A percentile compares a stretch with the other conserved stretches of the same genome.
Evolutionary conservation across 1,140 invertebrate genomes (phyloP).

Genomic region (Tetramorium alpestre): DNA sequence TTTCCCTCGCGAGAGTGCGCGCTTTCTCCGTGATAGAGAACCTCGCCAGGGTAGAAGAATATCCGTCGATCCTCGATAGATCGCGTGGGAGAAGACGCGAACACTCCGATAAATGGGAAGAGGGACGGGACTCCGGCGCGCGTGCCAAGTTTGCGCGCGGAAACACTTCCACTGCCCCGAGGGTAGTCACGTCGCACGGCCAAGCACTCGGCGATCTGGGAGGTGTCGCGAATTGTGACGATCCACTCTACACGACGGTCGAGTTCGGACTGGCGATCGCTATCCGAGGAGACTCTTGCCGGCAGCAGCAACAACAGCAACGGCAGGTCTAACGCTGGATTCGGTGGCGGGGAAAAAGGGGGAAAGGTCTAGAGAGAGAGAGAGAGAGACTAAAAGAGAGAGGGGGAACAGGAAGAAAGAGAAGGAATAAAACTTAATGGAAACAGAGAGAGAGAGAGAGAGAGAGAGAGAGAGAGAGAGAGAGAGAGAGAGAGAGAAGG

Average conservation of each 20-base stretch:
- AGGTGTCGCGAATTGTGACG: not conserved
- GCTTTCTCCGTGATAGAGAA: not conserved
- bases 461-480: not conserved
- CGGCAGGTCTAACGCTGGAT: constrained; percentile 19
- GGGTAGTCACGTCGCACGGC: not conserved
- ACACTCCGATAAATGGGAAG: not conserved
- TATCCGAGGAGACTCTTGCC: not conserved
- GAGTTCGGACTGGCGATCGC: not conserved
- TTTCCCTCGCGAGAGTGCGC: not conserved
- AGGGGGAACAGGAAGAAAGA: not conserved
- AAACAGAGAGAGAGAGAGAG: not conserved
- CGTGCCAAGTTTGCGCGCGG: not conserved
- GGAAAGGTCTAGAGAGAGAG: constrained; percentile 4
- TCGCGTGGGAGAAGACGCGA: not conserved
- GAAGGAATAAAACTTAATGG: not conserved
- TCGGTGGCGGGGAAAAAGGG: not conserved
- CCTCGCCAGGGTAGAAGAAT: not conserved
- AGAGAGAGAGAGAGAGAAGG: not conserved
- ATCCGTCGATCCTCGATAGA: constrained; percentile 23
- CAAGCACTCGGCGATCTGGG: not conserved
- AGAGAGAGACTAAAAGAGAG: not conserved
- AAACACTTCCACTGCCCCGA: not conserved
- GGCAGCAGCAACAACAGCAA: not conserved
- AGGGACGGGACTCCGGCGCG: not conserved
- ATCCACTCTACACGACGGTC: not conserved